phyloP scores from a whole-genome alignment of 2,888 invertebrate genomes.

The Drosophila infuscata region DNA sequence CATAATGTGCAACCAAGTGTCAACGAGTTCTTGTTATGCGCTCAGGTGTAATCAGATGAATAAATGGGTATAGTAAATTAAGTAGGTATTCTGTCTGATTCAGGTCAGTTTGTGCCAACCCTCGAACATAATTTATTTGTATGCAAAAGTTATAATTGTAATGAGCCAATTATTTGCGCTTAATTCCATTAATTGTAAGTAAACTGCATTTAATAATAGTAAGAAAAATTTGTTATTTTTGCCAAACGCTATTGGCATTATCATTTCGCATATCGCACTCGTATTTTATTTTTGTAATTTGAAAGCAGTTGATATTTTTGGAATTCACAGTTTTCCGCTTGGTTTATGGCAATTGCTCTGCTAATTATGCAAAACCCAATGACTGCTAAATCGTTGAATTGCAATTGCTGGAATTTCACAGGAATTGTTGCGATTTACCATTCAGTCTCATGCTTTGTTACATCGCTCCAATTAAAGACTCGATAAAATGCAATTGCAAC shows the following conservation, averaged over 20 bases:
- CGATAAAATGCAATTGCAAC: slow-evolving; percentile 73
- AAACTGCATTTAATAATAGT: slow-evolving; percentile 32
- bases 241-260: slow-evolving; percentile 41
- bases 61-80: not conserved
- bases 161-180: not conserved
- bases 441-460: slow-evolving; percentile 17
- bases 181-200: not conserved
- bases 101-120: not conserved
- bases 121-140: not conserved
- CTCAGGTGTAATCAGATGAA: not conserved
- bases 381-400: slow-evolving; percentile 41
- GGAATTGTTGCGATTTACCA: slow-evolving; percentile 66
- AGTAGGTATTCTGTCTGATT: too few species aligned
- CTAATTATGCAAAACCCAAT: slow-evolving; percentile 67
- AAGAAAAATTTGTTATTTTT: slow-evolving; percentile 31
- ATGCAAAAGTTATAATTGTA: not conserved
- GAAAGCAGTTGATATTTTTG: slow-evolving; percentile 48
- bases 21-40: not conserved
- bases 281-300: slow-evolving; percentile 8
- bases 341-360: slow-evolving; percentile 63
- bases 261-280: slow-evolving; percentile 41
- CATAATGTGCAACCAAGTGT: not conserved
- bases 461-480: slow-evolving; percentile 74
- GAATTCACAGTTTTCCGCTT: slow-evolving; percentile 31
- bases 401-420: slow-evolving; percentile 48